A percentile compares a stretch with the other conserved stretches of the same genome.
Conservation (phyloP, 1,140 invertebrate genomes). For the Drosophila quadrilineata region DNA sequence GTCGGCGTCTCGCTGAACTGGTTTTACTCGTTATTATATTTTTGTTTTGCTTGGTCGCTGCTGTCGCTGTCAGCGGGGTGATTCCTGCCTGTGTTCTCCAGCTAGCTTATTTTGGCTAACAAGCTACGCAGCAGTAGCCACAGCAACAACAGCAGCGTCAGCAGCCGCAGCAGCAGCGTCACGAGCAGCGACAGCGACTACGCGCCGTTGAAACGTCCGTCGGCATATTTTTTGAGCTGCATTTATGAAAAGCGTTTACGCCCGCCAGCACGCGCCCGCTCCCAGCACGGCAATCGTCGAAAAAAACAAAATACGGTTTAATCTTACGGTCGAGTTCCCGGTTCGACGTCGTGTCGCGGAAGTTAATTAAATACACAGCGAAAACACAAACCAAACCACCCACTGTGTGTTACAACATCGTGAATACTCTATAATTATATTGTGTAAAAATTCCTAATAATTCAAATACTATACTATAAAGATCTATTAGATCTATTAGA, state of each 20-base stretch:
- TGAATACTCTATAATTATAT: no score
- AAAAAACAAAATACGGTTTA: no score
- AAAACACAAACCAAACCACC: no score
- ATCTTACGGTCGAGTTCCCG: no score
- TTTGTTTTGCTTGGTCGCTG: background rate
- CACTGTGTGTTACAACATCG: no score
- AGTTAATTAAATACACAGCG: no score
- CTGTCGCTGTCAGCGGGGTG: constrained; percentile 36
- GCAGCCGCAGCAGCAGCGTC: constrained; percentile 14
- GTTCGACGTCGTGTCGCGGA: no score
- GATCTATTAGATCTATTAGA: no score
- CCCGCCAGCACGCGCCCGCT: constrained; percentile 69
- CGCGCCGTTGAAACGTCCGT: constrained; percentile 42
- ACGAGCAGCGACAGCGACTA: constrained; percentile 8
- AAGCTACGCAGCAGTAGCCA: constrained; percentile 13
- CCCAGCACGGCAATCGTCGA: constrained; percentile 39
- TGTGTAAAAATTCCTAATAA: no score
- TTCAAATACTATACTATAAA: no score
- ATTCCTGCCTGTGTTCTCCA: constrained; percentile 40
- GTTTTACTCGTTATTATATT: constrained; percentile 74
- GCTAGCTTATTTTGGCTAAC: constrained; percentile 50
- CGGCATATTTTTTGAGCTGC: constrained; percentile 65
- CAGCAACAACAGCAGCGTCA: background rate
- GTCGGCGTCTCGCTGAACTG: constrained; percentile 50
- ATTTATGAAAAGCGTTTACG: constrained; percentile 76